Evolutionary conservation across 2,797 vertebrate genomes (phyloP).

Genomic region (Syngnathus acus): DNA sequence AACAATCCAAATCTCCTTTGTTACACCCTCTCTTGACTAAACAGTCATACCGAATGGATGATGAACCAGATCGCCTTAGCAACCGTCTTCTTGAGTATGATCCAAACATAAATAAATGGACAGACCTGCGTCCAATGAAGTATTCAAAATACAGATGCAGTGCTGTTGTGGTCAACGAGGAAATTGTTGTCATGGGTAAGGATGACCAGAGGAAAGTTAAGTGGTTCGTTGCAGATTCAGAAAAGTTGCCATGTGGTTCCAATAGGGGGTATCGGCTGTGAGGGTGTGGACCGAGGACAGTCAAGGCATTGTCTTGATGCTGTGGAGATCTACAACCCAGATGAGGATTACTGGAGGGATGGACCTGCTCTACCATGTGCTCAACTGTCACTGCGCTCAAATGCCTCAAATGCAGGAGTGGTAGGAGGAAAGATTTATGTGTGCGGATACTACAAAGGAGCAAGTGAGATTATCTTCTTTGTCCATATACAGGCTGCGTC

Average conservation of each 20-base stretch:
- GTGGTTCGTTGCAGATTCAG: not conserved
- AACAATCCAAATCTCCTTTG: slow-evolving; percentile 6
- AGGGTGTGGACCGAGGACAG: slow-evolving; percentile 84
- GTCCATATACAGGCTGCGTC: not conserved
- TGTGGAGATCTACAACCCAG: slow-evolving; percentile 93
- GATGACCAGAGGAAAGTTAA: not conserved
- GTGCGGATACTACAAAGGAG: slow-evolving; percentile 91
- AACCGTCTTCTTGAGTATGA: slow-evolving; percentile 85
- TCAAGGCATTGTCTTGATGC: slow-evolving; percentile 85
- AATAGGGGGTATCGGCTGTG: slow-evolving; percentile 91
- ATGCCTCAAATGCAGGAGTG: slow-evolving; percentile 77
- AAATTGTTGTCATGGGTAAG: slow-evolving; percentile 94
- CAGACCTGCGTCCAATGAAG: slow-evolving; percentile 81
- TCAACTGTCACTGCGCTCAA: slow-evolving; percentile 83
- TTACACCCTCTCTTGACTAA: slow-evolving; percentile 24
- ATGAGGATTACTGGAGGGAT: slow-evolving; percentile 88
- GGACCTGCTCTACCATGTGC: slow-evolving; percentile 83
- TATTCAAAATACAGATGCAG: slow-evolving; percentile 94
- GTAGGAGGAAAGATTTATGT: slow-evolving; percentile 91
- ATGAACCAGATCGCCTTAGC: slow-evolving; percentile 93
- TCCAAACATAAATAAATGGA: slow-evolving; percentile 85
- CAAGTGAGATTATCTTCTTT: slow-evolving; percentile 70
- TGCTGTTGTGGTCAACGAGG: slow-evolving; percentile 76
- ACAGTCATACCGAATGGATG: slow-evolving; percentile 80
- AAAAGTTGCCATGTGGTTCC: not conserved